A percentile compares a stretch with the other conserved stretches of the same genome.
Conservation (phyloP, 92 coral and sea anemone species). For the Metridium senile region DNA sequence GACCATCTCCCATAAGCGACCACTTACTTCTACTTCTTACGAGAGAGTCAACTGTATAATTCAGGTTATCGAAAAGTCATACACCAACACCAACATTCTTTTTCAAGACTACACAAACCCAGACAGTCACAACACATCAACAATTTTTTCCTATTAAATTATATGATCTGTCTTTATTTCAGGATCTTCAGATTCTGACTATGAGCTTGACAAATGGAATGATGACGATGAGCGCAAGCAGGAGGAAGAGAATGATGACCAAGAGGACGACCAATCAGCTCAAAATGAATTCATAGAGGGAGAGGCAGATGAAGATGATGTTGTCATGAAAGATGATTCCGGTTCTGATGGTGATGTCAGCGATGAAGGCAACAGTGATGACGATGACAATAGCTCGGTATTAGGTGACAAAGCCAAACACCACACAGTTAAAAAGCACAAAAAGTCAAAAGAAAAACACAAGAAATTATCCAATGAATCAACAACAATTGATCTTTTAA, state of each 20-base stretch:
- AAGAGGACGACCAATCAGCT: slow-evolving; percentile 15
- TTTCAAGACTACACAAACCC: no score
- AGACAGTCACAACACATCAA: no score
- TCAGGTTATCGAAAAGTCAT: no score
- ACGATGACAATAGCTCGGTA: slow-evolving; percentile 44
- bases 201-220: slow-evolving; percentile 93
- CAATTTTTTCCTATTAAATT: no score
- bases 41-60: no score
- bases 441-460: not conserved
- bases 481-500: slow-evolving; percentile 78
- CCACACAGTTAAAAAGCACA: slow-evolving; percentile 19
- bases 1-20: no score
- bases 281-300: slow-evolving; percentile 52
- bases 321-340: slow-evolving; percentile 50
- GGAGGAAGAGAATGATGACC: slow-evolving; percentile 64
- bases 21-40: no score
- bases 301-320: slow-evolving; percentile 58
- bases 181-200: slow-evolving; percentile 63
- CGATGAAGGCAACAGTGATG: slow-evolving; percentile 57
- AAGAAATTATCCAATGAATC: slow-evolving; percentile 44
- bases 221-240: slow-evolving; percentile 79
- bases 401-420: slow-evolving; percentile 42
- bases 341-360: slow-evolving; percentile 83
- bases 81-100: no score
- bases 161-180: no score